Percentiles rank a stretch among this genome's conserved stretches.
Evolutionary conservation across 2,113 vertebrate genomes (phyloP).

Genomic region (Trinectes maculatus): DNA sequence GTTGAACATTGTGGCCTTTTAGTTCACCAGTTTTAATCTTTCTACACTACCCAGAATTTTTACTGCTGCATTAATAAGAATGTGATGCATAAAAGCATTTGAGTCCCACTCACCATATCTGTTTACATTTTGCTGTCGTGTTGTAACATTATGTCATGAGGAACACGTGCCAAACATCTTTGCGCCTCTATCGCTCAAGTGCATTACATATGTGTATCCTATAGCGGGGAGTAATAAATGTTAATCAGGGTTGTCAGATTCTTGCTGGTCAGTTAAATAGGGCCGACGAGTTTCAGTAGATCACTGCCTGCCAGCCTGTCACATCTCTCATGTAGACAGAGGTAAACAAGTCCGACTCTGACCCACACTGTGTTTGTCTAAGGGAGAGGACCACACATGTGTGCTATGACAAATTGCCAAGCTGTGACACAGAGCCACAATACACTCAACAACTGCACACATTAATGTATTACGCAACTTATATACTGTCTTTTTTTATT

Average conservation of each 20-base stretch:
- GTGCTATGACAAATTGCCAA: constrained; percentile 33
- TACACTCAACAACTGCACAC: constrained; percentile 11
- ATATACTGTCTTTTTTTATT: not conserved
- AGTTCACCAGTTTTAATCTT: too few relatives aligned
- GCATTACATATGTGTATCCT: constrained; percentile 3
- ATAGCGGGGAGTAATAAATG: constrained; percentile 16
- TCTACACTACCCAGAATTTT: not conserved
- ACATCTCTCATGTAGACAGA: constrained; percentile 27
- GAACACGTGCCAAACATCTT: constrained; percentile 1
- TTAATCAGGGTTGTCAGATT: constrained; percentile 49
- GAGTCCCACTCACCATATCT: not conserved
- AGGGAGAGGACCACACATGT: constrained; percentile 46
- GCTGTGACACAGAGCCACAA: constrained; percentile 19
- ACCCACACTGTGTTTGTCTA: constrained; percentile 51
- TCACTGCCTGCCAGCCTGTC: constrained; percentile 42
- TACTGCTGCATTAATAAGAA: not conserved
- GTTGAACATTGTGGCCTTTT: too few relatives aligned
- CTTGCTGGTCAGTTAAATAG: constrained; percentile 19
- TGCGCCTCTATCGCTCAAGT: constrained; percentile 3
- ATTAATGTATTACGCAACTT: constrained; percentile 13
- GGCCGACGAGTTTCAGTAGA: constrained; percentile 15
- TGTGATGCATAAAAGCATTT: not conserved
- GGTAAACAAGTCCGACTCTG: constrained; percentile 33
- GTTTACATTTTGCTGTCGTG: not conserved
- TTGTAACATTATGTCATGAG: not conserved